Conservation (phyloP, 1,140 invertebrate genomes). For the Micrasema longulum region DNA sequence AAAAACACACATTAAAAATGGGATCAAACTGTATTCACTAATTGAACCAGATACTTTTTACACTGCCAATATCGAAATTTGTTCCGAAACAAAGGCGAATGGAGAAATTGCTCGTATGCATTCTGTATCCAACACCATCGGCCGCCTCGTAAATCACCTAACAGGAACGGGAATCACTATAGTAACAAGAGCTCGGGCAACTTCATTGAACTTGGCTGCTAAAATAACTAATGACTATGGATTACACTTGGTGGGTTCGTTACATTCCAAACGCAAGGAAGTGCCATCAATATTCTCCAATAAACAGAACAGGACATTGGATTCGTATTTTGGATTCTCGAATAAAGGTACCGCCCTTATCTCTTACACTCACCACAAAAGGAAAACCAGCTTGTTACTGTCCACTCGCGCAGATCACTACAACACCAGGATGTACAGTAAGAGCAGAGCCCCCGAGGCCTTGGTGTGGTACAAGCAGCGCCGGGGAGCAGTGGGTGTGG, state of each 20-base stretch:
- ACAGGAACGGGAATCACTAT: constrained; percentile 59
- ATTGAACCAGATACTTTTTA: constrained; percentile 65
- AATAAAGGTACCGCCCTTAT: constrained; percentile 56
- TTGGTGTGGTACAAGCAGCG: constrained; percentile 51
- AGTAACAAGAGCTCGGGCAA: constrained; percentile 62
- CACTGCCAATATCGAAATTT: constrained; percentile 65
- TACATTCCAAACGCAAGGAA: constrained; percentile 58
- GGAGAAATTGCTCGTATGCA: constrained; percentile 51
- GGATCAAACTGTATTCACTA: constrained; percentile 63
- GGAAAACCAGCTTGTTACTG: constrained; percentile 45
- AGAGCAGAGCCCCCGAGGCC: constrained; percentile 41
- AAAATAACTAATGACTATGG: constrained; percentile 59
- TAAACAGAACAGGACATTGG: constrained; percentile 57
- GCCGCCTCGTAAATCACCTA: constrained; percentile 62
- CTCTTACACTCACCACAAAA: constrained; percentile 45
- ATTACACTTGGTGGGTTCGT: constrained; percentile 58
- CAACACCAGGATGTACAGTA: constrained; percentile 34
- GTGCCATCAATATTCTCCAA: constrained; percentile 61
- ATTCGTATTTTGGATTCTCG: constrained; percentile 60
- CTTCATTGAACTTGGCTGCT: constrained; percentile 58
- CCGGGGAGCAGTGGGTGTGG: constrained; percentile 34
- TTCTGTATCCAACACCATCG: constrained; percentile 57
- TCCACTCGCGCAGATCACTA: constrained; percentile 45
- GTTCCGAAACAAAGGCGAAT: constrained; percentile 59
- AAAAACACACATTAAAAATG: constrained; percentile 58